Evolutionary conservation across 1,140 invertebrate genomes (phyloP).

Genomic region (Cydia fagiglandana): DNA sequence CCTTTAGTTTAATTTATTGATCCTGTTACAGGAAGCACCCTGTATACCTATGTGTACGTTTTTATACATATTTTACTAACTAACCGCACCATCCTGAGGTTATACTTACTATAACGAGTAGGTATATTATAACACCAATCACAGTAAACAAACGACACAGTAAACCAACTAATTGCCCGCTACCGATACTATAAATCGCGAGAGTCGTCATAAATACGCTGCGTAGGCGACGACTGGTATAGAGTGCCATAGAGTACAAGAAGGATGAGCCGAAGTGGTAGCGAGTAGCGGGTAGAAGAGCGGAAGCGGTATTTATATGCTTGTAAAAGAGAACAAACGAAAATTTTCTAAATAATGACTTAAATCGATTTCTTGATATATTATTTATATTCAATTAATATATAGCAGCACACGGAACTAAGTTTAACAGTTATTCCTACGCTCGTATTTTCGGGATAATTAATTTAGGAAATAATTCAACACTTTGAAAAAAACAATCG

Average conservation of each 20-base stretch:
- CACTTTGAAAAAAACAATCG: too few species aligned
- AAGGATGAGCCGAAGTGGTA: not conserved
- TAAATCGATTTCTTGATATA: too few species aligned
- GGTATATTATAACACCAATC: slow-evolving; percentile 9
- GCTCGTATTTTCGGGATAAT: too few species aligned
- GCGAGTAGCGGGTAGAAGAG: not conserved
- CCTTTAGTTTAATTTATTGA: too few species aligned
- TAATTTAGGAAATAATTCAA: too few species aligned
- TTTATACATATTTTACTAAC: not conserved
- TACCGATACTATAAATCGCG: slow-evolving; percentile 9
- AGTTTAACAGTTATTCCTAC: too few species aligned
- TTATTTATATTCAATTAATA: too few species aligned
- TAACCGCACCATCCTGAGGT: not conserved
- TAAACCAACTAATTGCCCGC: slow-evolving; percentile 2
- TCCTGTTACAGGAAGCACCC: too few species aligned
- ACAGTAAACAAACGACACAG: slow-evolving; percentile 16
- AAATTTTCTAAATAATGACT: too few species aligned
- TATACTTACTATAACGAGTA: not conserved
- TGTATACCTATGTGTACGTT: too few species aligned
- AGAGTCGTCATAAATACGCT: slow-evolving; percentile 5
- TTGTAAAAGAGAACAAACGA: too few species aligned
- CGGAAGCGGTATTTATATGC: not conserved
- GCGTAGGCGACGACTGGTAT: slow-evolving; percentile 14
- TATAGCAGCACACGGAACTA: too few species aligned
- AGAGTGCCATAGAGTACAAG: slow-evolving; percentile 8